phyloP scores from a whole-genome alignment of 92 coral and sea anemone species.

The Porites cylindrica region DNA sequence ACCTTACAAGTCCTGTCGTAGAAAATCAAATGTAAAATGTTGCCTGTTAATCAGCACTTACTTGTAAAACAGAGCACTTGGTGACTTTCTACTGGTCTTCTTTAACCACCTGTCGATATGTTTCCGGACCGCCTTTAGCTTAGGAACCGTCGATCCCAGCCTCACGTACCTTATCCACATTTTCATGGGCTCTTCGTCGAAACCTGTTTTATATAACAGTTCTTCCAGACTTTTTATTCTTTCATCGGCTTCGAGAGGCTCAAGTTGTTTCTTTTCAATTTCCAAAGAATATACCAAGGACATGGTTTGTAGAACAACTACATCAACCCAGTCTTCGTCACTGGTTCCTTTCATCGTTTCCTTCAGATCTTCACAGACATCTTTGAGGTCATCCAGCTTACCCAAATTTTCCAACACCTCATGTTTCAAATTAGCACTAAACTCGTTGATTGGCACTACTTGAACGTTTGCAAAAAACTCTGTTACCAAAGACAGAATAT shows the following conservation, averaged over 20 bases:
- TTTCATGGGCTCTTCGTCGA: slow-evolving; percentile 71
- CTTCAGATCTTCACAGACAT: slow-evolving; percentile 63
- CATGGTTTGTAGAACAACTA: slow-evolving; percentile 62
- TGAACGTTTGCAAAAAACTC: slow-evolving; percentile 65
- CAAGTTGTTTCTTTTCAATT: slow-evolving; percentile 68
- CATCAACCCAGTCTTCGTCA: slow-evolving; percentile 68
- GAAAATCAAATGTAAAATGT: no score
- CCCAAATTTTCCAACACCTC: slow-evolving; percentile 60
- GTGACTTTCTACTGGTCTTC: slow-evolving; percentile 66
- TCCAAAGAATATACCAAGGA: slow-evolving; percentile 61
- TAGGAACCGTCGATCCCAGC: slow-evolving; percentile 55
- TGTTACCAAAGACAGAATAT: slow-evolving; percentile 68
- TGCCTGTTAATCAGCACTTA: slow-evolving; percentile 36
- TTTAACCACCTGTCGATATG: slow-evolving; percentile 67
- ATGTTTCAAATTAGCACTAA: slow-evolving; percentile 62
- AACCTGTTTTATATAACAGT: slow-evolving; percentile 17
- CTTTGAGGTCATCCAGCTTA: slow-evolving; percentile 56
- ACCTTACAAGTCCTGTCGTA: no score
- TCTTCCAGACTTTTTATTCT: slow-evolving; percentile 64
- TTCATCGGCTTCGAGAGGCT: slow-evolving; percentile 66
- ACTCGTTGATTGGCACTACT: slow-evolving; percentile 73
- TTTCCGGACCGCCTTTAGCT: slow-evolving; percentile 51
- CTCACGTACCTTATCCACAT: slow-evolving; percentile 75
- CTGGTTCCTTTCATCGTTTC: slow-evolving; percentile 40
- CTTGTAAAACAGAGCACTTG: slow-evolving; percentile 87